Percentiles rank a stretch among this genome's conserved stretches.
Conservation (phyloP, 2,797 vertebrate genomes). For the Staurois parvus region DNA sequence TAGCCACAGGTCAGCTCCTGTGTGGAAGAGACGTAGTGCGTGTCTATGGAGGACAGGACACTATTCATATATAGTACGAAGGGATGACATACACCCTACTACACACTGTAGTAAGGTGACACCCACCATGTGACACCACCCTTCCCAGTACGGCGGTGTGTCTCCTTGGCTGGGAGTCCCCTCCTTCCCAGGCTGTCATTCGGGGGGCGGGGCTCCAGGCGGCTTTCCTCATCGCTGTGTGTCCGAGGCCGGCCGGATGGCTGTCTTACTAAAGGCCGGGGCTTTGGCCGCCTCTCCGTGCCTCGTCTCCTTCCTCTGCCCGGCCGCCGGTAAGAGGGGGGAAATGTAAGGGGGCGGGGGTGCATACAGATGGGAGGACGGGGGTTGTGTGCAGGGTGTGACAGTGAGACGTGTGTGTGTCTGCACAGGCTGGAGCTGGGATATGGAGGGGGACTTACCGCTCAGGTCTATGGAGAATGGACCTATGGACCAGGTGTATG, state of each 20-base stretch:
- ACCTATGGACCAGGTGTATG: neutral
- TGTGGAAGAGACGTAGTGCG: no score
- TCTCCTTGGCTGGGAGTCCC: neutral
- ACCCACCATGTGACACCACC: no score
- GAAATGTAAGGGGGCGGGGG: neutral
- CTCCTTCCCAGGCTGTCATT: conserved; percentile 20
- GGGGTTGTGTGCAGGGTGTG: conserved; percentile 8
- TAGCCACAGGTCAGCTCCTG: no score
- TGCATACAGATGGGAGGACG: neutral
- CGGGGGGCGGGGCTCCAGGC: conserved; percentile 28
- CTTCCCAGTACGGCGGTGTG: no score
- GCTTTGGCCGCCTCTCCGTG: conserved; percentile 48
- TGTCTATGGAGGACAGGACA: no score
- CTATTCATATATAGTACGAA: no score
- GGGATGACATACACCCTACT: no score
- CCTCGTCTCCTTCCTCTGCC: neutral
- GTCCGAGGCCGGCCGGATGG: conserved; percentile 54
- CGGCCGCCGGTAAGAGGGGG: conserved; percentile 16
- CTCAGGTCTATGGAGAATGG: neutral
- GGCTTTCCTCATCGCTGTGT: conserved; percentile 43
- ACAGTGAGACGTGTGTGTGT: neutral
- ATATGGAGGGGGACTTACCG: neutral
- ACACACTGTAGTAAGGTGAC: no score
- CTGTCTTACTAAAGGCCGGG: conserved; percentile 50
- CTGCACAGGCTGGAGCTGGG: neutral